Conservation (phyloP, 2,113 vertebrate genomes). For the Sula dactylatra region DNA sequence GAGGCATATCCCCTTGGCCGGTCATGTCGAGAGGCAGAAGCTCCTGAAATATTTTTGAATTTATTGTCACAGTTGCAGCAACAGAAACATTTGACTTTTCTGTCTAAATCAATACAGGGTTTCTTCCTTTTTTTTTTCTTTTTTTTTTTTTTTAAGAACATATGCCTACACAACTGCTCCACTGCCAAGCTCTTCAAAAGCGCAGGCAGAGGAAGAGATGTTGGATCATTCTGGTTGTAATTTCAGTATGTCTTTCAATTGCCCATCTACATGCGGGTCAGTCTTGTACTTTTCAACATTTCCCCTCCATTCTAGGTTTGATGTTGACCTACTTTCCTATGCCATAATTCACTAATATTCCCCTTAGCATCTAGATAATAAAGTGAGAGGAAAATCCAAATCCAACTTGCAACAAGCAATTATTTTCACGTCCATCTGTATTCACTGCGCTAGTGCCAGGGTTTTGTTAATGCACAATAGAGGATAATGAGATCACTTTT, state of each 20-base stretch:
- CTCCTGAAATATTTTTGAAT: constrained; percentile 13
- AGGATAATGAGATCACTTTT: constrained; percentile 53
- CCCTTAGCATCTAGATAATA: constrained; percentile 34
- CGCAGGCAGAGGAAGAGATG: not conserved
- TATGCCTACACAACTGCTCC: not conserved
- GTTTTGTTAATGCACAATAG: constrained; percentile 51
- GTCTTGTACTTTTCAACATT: not conserved
- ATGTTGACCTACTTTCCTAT: constrained; percentile 57
- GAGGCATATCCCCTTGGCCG: not conserved
- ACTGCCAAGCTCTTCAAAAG: constrained; percentile 21
- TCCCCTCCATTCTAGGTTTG: constrained; percentile 3
- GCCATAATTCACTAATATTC: constrained; percentile 32
- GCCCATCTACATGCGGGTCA: not conserved
- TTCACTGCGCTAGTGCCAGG: constrained; percentile 4
- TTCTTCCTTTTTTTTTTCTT: not conserved
- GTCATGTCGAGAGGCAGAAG: not conserved
- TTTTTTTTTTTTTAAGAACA: not conserved
- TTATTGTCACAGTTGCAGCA: not conserved
- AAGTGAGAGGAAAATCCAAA: constrained; percentile 41
- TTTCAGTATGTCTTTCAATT: not conserved
- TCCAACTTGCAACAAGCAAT: constrained; percentile 20
- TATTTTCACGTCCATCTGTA: constrained; percentile 42
- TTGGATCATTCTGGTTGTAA: not conserved
- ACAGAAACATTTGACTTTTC: not conserved
- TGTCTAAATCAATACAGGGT: not conserved